Percentiles rank a stretch among this genome's conserved stretches.
Conservation (phyloP, 2,888 invertebrate species). For the Amiota minor region DNA sequence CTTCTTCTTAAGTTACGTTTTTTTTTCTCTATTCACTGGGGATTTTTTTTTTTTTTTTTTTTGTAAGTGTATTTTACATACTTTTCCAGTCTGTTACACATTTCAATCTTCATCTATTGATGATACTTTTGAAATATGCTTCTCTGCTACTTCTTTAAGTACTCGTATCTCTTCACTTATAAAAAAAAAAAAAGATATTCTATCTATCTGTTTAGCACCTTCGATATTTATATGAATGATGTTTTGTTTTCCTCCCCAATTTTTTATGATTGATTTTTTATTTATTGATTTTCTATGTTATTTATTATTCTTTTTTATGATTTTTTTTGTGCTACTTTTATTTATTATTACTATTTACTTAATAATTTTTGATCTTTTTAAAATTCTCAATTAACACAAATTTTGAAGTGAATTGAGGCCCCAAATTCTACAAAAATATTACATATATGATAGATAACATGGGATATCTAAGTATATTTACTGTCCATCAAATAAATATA, state of each 20-base stretch:
- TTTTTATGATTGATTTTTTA: background rate
- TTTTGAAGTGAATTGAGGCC: background rate
- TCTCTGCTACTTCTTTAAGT: too few relatives aligned
- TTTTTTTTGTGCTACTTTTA: slow-evolving; percentile 25
- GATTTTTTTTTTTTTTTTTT: slow-evolving; percentile 28
- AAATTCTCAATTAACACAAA: slow-evolving; percentile 31
- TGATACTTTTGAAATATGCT: too few relatives aligned
- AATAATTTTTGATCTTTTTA: slow-evolving; percentile 25
- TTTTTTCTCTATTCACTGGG: slow-evolving; percentile 4
- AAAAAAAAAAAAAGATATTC: background rate
- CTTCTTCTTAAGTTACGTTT: slow-evolving; percentile 20
- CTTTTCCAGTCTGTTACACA: too few relatives aligned
- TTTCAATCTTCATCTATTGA: too few relatives aligned
- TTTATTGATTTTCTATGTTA: background rate
- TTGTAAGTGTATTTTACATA: too few relatives aligned
- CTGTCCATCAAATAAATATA: background rate
- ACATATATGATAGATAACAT: background rate
- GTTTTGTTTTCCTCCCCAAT: background rate
- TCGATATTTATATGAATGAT: background rate
- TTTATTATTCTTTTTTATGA: background rate
- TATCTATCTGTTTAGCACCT: slow-evolving; percentile 9
- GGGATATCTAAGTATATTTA: background rate
- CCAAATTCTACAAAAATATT: background rate
- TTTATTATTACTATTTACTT: slow-evolving; percentile 19
- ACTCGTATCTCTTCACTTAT: too few relatives aligned